phyloP scores from a whole-genome alignment of 1,140 invertebrate genomes.

The Drosophila sproati region DNA sequence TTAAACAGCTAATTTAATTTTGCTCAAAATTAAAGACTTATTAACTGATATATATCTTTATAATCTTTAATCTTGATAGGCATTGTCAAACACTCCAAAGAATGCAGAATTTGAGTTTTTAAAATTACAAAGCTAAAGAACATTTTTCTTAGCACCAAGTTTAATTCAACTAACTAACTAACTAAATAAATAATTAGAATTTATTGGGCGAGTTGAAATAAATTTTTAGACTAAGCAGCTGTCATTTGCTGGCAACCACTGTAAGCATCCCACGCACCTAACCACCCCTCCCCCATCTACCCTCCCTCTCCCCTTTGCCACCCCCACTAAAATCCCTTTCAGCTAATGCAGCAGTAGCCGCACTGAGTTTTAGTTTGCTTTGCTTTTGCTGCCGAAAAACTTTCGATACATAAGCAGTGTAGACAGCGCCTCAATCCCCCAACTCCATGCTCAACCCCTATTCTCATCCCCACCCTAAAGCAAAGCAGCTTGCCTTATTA shows the following conservation, averaged over 20 bases:
- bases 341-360: conserved; percentile 51
- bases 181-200: too few species aligned
- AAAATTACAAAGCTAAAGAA: too few species aligned
- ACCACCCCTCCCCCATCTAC: conserved; percentile 3
- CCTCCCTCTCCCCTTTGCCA: not conserved
- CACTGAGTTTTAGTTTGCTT: conserved; percentile 36
- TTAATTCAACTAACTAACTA: too few species aligned
- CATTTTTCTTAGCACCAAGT: too few species aligned
- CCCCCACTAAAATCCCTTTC: conserved; percentile 4
- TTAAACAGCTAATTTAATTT: too few species aligned
- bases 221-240: not conserved
- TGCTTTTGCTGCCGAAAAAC: conserved; percentile 66
- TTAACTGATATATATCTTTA: too few species aligned
- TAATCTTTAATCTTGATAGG: too few species aligned
- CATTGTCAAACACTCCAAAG: too few species aligned
- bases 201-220: too few species aligned
- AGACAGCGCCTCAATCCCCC: conserved; percentile 21
- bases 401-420: conserved; percentile 71
- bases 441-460: not conserved
- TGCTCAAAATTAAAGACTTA: too few species aligned
- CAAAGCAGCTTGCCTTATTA: conserved; percentile 31
- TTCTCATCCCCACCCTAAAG: not conserved
- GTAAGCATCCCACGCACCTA: not conserved
- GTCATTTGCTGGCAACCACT: not conserved
- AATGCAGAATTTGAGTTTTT: too few species aligned